Evolutionary conservation across 2,113 vertebrate species (phyloP), one percentile per base, ranked within the genome.

Genomic region (Mustelus asterias): DNA sequence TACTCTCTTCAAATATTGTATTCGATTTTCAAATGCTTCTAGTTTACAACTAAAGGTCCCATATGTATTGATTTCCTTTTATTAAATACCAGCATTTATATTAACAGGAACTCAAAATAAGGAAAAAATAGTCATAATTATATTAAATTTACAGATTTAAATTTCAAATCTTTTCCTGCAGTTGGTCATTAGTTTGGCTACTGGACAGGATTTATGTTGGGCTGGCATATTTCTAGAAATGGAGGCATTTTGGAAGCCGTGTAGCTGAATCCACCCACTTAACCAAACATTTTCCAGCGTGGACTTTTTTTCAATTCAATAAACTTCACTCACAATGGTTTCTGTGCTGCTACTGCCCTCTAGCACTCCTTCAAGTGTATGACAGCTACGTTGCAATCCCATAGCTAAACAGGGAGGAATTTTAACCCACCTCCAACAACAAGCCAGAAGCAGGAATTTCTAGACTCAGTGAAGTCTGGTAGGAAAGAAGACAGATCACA

Each of bases 271-370:
- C 60, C n/a, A 93, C 89, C 14, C 29, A 33, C 88, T 67, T 63
- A 65, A 65, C 29, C 20, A 44, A 65, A 16, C 41, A 11, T 63
- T 58, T 54, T 58, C 48, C 86, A 83, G 37, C 6, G 37, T 83
- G 48, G 24, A 26, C 85, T 20, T 89, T 89, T 90, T 67, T 0
- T 60, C 13, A 13, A 0, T 13, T 29, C 29, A 63, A 63, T 63
- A 92, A 63, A 8, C 14, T 92, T 63, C 58, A 92, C 44, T 86
- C 13, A 13, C 13, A 65, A 54, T 54, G 11, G 41, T 72, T 95
- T 72, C 26, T 95, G 94, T 76, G 44, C 94, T 48, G 29, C 22
- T 72, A 95, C 94, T 95, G 94, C 94, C 94, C 88, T 60, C 88
- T 90, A 33, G 26, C 60, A n/a, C 33, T 33, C 29, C 54, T 76